Evolutionary conservation across 2,888 invertebrate species (phyloP).

Genomic region (Unio delphinus): DNA sequence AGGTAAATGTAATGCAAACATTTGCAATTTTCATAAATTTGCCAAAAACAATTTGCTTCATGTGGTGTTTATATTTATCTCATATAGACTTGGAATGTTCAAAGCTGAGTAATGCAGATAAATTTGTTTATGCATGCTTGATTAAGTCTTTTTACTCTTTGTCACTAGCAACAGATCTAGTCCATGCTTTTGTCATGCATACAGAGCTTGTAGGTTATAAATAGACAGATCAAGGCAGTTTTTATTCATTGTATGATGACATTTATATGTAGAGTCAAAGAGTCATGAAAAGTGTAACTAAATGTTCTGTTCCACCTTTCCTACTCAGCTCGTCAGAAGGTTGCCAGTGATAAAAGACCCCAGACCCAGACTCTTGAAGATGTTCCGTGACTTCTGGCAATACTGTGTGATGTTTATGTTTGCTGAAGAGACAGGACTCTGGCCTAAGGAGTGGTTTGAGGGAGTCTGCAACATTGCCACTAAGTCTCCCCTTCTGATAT

Average conservation of each 20-base stretch:
- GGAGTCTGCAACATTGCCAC: slow-evolving; percentile 98
- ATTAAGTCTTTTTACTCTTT: too few species aligned
- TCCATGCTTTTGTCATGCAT: too few species aligned
- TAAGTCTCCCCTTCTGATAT: slow-evolving; percentile 93
- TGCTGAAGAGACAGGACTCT: slow-evolving; percentile 78
- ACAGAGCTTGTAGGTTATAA: too few species aligned
- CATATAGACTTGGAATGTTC: too few species aligned
- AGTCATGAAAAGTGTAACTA: background rate
- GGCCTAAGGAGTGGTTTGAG: slow-evolving; percentile 97
- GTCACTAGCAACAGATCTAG: too few species aligned
- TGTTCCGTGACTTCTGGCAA: slow-evolving; percentile 99
- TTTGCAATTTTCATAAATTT: too few species aligned
- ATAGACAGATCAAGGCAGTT: too few species aligned
- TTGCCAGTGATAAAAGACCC: slow-evolving; percentile 93
- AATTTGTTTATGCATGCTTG: too few species aligned
- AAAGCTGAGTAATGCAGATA: too few species aligned
- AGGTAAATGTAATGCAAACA: too few species aligned
- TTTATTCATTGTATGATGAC: background rate
- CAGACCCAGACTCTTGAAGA: slow-evolving; percentile 84
- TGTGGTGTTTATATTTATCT: too few species aligned
- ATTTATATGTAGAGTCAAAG: background rate
- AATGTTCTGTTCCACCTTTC: background rate
- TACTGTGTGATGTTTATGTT: slow-evolving; percentile 99
- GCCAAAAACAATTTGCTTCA: too few species aligned
- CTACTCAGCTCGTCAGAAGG: slow-evolving; percentile 79